Evolutionary conservation across 2,797 vertebrate species (phyloP).

Genomic region (Pachyuromys duprasi): DNA sequence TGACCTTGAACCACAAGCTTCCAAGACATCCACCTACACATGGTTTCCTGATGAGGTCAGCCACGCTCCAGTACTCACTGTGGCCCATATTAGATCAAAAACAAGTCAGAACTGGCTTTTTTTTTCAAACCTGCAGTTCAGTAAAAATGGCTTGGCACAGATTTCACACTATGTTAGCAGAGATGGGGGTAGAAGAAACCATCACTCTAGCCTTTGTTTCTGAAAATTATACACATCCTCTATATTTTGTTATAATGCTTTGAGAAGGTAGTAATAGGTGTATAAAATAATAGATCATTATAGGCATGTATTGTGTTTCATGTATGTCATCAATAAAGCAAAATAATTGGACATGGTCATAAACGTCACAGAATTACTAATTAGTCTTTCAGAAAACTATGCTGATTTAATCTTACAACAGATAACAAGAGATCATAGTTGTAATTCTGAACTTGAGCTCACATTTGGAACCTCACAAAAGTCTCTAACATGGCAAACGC

Average conservation of each 20-base stretch:
- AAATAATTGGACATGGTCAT: conserved; percentile 18
- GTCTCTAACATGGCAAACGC: neutral
- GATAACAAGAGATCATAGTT: neutral
- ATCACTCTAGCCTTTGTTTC: neutral
- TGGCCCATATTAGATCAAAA: conserved; percentile 67
- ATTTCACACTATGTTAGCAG: conserved; percentile 60
- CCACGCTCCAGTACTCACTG: neutral
- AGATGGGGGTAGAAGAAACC: neutral
- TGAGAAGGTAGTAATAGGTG: neutral
- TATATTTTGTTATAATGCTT: neutral
- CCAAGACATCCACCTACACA: conserved; percentile 57
- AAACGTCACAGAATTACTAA: neutral
- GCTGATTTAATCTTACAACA: neutral
- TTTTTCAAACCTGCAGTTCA: conserved; percentile 55
- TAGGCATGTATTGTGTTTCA: neutral
- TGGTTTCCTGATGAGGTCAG: conserved; percentile 70
- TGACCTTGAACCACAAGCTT: conserved; percentile 24
- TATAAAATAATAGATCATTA: neutral
- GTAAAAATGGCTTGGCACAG: conserved; percentile 64
- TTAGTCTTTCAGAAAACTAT: neutral
- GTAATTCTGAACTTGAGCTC: conserved; percentile 29
- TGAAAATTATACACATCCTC: conserved; percentile 36
- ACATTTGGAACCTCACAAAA: neutral
- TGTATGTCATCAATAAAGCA: conserved; percentile 3
- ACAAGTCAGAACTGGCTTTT: conserved; percentile 63